These are phyloP conservation scores for Tarsius wallacei DNA, from an alignment of 2,797 vertebrate genomes.

Conservation along the genomic window DNA sequence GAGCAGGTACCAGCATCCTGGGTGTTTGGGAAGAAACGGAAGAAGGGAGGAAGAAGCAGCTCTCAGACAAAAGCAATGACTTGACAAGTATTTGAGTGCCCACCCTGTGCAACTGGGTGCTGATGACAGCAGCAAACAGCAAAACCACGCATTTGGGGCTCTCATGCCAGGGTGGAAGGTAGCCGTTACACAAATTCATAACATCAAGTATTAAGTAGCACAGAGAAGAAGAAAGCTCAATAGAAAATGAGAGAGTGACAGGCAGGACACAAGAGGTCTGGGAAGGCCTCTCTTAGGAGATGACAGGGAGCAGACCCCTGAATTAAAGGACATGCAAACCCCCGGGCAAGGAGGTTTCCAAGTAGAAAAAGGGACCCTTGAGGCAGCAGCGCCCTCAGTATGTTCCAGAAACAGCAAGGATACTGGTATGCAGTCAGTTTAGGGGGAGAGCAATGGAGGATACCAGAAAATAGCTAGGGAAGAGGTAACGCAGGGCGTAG, in stretches of 20 bases:
- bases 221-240: background rate
- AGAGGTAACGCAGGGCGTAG: background rate
- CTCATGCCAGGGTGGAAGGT: background rate
- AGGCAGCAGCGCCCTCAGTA: background rate
- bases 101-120: background rate
- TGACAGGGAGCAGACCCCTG: background rate
- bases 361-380: background rate
- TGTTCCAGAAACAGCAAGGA: background rate
- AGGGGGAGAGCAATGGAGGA: background rate
- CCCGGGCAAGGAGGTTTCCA: background rate
- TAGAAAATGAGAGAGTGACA: background rate
- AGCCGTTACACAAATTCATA: background rate
- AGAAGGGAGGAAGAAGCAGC: background rate
- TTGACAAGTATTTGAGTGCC: rapidly evolving
- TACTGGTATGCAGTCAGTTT: rapidly evolving
- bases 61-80: background rate
- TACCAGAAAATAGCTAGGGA: background rate
- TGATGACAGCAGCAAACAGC: background rate
- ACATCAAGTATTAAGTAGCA: background rate
- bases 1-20: background rate
- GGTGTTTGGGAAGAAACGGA: background rate
- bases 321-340: background rate
- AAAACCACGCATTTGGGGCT: rapidly evolving
- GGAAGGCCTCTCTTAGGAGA: background rate
- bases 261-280: background rate